phyloP scores from a whole-genome alignment of 2,888 invertebrate genomes.

The Philopedon plagiatum region DNA sequence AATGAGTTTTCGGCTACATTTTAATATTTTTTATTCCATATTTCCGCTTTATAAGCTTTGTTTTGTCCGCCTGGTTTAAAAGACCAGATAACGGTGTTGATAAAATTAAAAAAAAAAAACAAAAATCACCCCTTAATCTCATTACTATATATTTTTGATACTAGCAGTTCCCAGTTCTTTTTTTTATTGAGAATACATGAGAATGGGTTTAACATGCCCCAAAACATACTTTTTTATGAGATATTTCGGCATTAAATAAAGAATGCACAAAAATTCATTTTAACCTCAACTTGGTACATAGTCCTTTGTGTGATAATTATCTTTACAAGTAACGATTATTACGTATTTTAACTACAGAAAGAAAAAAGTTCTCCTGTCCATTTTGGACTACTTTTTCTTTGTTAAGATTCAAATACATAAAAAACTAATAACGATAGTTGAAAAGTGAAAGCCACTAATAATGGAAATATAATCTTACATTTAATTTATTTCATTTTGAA shows the following conservation, averaged over 20 bases:
- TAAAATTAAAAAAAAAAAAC: no score
- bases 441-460: constrained; percentile 30
- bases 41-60: no score
- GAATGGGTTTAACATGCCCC: not conserved
- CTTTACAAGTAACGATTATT: constrained; percentile 31
- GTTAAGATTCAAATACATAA: constrained; percentile 59
- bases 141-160: no score
- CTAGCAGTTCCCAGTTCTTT: no score
- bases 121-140: no score
- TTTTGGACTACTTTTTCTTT: constrained; percentile 69
- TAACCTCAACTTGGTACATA: constrained; percentile 17
- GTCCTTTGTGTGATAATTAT: constrained; percentile 19
- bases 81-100: no score
- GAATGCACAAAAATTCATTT: not conserved
- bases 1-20: no score
- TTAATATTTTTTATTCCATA: no score
- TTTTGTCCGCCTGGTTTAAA: no score
- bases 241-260: not conserved
- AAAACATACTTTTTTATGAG: not conserved
- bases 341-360: constrained; percentile 40
- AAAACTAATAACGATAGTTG: constrained; percentile 20
- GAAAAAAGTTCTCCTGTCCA: constrained; percentile 61
- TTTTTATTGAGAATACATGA: no score
- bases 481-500: constrained; percentile 62
- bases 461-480: constrained; percentile 55